Base-by-base conservation (phyloP, 1,140 invertebrate genomes). In the Goniozus legneri region DNA sequence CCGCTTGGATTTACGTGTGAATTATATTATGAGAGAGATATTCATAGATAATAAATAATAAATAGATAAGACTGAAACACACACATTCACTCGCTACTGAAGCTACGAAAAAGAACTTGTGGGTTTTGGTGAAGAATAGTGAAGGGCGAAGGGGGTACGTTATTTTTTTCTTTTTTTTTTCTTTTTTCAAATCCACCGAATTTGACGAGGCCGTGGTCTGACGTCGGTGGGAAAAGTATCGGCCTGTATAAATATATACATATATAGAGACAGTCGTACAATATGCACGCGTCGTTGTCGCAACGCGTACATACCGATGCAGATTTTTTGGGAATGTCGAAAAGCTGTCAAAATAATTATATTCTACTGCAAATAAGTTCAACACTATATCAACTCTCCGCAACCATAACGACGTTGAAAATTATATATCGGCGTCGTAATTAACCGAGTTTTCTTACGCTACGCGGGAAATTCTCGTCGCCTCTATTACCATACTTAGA, bases 291-390 rank as follows among this genome's bases (percentile, higher is more conserved):
- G n/a, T n/a, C n/a, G n/a, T n/a, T n/a, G n/a, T n/a, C n/a, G n/a
- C n/a, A n/a, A n/a, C n/a, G n/a, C n/a, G n/a, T n/a, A n/a, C n/a
- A n/a, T n/a, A n/a, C n/a, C n/a, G n/a, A 50, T 52, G 47, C 54
- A 57, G 54, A 64, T 33, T 47, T 27, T 62, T 48, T 41, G 62
- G 65, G 67, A 58, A 67, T 73, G 55, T 73, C 64, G 62, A 69
- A 65, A 65, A 75, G 71, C 71, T 71, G 53, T 75, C 69, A 75
- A 75, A 76, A 73, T 72, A 74, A 74, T 74, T 58, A 71, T 74
- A 76, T 75, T 75, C 73, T 76, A 76, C 71, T 76, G 73, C 71
- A 76, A 76, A 74, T 74, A 75, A 75, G 70, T 75, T 73, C 71
- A 76, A 74, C 67, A 73, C 71, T 75, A 74, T 68, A 45, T 67